A percentile compares a stretch with the other conserved stretches of the same genome.
Evolutionary conservation across 1,140 invertebrate genomes (phyloP).

Genomic region (Polyergus mexicanus): DNA sequence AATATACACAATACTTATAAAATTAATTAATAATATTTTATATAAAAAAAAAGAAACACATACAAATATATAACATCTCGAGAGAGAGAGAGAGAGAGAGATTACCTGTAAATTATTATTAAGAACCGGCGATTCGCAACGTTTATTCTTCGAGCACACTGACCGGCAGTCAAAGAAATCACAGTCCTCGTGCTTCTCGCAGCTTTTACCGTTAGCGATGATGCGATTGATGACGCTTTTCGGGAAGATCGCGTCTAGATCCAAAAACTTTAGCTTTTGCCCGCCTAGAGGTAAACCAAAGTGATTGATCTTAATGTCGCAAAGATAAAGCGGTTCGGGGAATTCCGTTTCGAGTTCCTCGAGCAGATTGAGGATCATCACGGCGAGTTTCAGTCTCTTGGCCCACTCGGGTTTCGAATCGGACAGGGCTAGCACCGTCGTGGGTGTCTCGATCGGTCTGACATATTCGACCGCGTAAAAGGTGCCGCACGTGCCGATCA

Average conservation of each 20-base stretch:
- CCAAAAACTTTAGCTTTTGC: constrained; percentile 88
- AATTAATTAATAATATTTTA: background rate
- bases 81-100: background rate
- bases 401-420: constrained; percentile 81
- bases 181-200: constrained; percentile 88
- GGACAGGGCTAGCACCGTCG: constrained; percentile 76
- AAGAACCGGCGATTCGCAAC: constrained; percentile 86
- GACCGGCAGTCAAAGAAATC: constrained; percentile 90
- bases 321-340: constrained; percentile 88
- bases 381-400: constrained; percentile 86
- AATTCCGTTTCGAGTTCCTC: constrained; percentile 88
- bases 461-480: constrained; percentile 89
- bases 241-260: constrained; percentile 88
- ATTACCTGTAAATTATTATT: constrained; percentile 90
- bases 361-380: constrained; percentile 89
- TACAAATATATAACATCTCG: background rate
- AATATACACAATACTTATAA: too few relatives aligned
- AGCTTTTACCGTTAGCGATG: constrained; percentile 83
- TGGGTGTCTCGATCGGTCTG: constrained; percentile 84
- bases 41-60: too few relatives aligned
- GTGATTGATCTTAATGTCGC: constrained; percentile 90
- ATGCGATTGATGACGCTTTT: constrained; percentile 84
- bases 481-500: constrained; percentile 90
- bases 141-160: constrained; percentile 85
- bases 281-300: constrained; percentile 88